These are phyloP conservation scores for Uloborus plumipes DNA, from an alignment of 2,888 invertebrate genomes.

Conservation along the genomic window DNA sequence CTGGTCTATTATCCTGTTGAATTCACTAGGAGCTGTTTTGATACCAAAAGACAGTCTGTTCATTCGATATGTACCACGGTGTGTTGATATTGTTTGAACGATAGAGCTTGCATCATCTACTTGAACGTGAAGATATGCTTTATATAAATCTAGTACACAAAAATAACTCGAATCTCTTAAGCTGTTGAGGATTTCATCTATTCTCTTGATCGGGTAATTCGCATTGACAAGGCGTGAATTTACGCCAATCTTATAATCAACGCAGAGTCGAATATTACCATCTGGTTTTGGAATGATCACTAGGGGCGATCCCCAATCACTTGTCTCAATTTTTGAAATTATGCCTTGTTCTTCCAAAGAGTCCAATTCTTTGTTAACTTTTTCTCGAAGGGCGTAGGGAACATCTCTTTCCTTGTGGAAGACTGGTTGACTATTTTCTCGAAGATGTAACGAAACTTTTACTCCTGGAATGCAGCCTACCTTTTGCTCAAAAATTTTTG, in stretches of 20 bases:
- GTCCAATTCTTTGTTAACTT: not conserved
- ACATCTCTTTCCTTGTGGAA: not conserved
- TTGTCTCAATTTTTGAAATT: not conserved
- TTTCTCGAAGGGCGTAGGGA: not conserved
- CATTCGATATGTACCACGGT: not conserved
- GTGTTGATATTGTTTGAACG: not conserved
- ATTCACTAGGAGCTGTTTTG: not conserved
- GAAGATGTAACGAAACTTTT: slow-evolving; percentile 1
- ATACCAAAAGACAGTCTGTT: not conserved
- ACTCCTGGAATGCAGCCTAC: slow-evolving; percentile 9
- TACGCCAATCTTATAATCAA: slow-evolving; percentile 15
- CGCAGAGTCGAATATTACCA: slow-evolving; percentile 8
- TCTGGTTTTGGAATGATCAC: not conserved
- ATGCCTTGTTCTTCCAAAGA: not conserved
- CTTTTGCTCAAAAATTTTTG: slow-evolving; percentile 11
- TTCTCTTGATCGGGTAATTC: not conserved
- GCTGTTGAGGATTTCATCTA: not conserved
- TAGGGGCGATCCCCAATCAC: slow-evolving; percentile 13
- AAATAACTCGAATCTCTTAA: slow-evolving; percentile 4
- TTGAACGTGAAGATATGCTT: slow-evolving; percentile 10
- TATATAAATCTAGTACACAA: slow-evolving; percentile 2
- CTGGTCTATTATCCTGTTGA: not conserved
- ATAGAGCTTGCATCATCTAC: slow-evolving; percentile 5
- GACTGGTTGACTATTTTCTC: not conserved
- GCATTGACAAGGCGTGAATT: not conserved